These are phyloP conservation scores for Masticophis lateralis DNA, from an alignment of 2,797 vertebrate genomes.

Conservation along the genomic window DNA sequence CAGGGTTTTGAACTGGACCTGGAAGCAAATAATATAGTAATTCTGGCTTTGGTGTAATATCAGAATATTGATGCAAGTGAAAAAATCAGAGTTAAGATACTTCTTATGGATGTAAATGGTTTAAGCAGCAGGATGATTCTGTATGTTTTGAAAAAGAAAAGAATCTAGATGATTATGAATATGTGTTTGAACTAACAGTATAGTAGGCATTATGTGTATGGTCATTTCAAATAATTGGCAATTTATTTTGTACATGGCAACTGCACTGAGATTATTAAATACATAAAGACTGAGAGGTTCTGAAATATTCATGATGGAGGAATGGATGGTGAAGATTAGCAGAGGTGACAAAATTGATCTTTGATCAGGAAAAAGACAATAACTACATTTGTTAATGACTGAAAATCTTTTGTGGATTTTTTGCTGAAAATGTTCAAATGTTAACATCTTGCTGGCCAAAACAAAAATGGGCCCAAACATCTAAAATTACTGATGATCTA, in stretches of 20 bases:
- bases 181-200: not conserved
- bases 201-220: not conserved
- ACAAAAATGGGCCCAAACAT: not conserved
- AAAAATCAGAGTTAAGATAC: not conserved
- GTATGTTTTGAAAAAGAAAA: not conserved
- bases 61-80: not conserved
- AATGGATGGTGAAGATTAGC: not conserved
- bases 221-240: not conserved
- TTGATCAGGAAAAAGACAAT: not conserved
- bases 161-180: not conserved
- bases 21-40: not conserved
- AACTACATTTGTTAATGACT: not conserved
- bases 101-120: not conserved
- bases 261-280: not conserved
- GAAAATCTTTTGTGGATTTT: not conserved
- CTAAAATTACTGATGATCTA: not conserved
- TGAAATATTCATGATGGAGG: not conserved
- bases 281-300: not conserved
- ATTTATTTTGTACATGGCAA: not conserved
- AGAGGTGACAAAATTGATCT: not conserved
- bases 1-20: not conserved
- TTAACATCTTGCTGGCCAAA: not conserved
- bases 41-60: not conserved
- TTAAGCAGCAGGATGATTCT: not conserved
- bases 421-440: not conserved